A percentile compares a stretch with the other conserved stretches of the same genome.
phyloP scores from a whole-genome alignment of 1,140 invertebrate species.

The Ganaspis sp. region DNA sequence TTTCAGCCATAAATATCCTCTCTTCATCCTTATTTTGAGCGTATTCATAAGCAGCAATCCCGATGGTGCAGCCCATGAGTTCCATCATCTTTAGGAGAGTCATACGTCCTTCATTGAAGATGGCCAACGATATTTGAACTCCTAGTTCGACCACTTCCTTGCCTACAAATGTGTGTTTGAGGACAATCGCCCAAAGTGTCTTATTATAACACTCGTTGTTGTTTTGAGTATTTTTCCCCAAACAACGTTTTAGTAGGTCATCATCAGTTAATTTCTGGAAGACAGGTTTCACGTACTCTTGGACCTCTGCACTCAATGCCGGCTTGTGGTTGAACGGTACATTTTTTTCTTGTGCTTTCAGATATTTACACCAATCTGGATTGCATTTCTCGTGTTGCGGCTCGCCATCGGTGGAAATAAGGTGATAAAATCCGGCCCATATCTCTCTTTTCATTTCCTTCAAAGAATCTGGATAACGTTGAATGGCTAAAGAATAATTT shows the following conservation, averaged over 20 bases:
- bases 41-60: conserved; percentile 32
- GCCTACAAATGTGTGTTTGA: conserved; percentile 39
- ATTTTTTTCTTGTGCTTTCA: conserved; percentile 15
- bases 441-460: conserved; percentile 11
- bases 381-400: conserved; percentile 26
- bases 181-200: conserved; percentile 34
- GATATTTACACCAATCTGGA: conserved; percentile 13
- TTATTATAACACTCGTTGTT: conserved; percentile 35
- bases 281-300: conserved; percentile 34
- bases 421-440: conserved; percentile 17
- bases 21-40: conserved; percentile 28
- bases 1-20: conserved; percentile 20
- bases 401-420: conserved; percentile 9
- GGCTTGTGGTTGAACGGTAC: not conserved
- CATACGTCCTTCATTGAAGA: conserved; percentile 40
- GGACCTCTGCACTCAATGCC: conserved; percentile 22
- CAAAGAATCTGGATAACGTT: not conserved
- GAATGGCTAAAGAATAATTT: not conserved
- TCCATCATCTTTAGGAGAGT: conserved; percentile 40
- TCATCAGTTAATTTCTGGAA: conserved; percentile 21
- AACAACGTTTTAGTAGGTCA: conserved; percentile 35
- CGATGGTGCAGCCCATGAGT: conserved; percentile 33
- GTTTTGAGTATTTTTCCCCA: conserved; percentile 38
- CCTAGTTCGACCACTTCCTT: conserved; percentile 34
- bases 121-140: conserved; percentile 30